Base-by-base conservation (phyloP, 2,113 vertebrate species). In the Haemorhous mexicanus region DNA sequence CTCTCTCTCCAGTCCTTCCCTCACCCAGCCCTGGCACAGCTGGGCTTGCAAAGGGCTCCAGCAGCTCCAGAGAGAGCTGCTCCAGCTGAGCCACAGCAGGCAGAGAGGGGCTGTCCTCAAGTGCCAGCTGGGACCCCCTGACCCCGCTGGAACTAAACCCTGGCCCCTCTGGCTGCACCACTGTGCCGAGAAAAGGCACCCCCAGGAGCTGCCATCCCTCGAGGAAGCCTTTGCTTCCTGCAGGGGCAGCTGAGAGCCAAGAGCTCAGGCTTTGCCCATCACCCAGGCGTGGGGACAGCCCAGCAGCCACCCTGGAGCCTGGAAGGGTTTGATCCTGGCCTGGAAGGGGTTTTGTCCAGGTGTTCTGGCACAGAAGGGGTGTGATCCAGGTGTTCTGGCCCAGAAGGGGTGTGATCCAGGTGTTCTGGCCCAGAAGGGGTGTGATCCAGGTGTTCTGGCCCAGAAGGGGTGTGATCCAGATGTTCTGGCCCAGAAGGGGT, bases 261-360 rank as follows among this genome's bases (percentile, higher is more conserved):
- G n/a, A 52, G 24, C 37, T 39, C 33, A 3, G 30, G 30, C 49
- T 43, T 7, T 0, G 1, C 9, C 5, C 3, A 0, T 13, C 23
- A 30, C 10, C 39, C 68, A n/a, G 46, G 14, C 35, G 10, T 0
- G 4, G 61, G 52, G 37, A 35, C 30, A 81, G 28, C 22, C 33
- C 77, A n/a, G 43, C n/a, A 75, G 32, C 18, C 39, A 33, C 27
- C 4, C 27, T 10, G 20, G 24, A 33, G 30, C 4, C 27, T 10
- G 20, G 24, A 47, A 22, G 39, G 39, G 39, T 13, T 41, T 41
- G 39, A 41, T 41, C 39, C 39, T 41, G 39, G 39, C 39, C 11
- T 13, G 12, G 39, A 41, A 14, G 13, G 5, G 41, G 41, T 41
- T 41, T 41, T 13, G 14, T 41, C 41, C 13, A 41, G 41, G 41